Conservation (phyloP, 2,888 invertebrate genomes). For the Scaptodrosophila latifasciaeformis region DNA sequence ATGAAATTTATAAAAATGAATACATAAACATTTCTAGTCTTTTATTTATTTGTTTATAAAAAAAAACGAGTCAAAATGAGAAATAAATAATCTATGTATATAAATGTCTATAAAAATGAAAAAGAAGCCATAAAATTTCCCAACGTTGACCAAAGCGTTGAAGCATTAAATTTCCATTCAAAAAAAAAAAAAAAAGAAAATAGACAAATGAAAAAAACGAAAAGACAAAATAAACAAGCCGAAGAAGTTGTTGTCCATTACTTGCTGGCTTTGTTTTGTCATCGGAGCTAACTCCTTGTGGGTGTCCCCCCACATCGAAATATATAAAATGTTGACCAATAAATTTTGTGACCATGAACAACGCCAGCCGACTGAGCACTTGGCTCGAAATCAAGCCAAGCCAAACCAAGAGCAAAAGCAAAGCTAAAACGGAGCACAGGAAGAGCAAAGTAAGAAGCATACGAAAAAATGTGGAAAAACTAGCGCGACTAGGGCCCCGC, state of each 20-base stretch:
- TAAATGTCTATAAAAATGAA: no score
- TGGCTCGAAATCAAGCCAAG: conserved; percentile 34
- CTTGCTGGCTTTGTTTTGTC: conserved; percentile 1
- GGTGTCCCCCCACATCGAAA: conserved; percentile 34
- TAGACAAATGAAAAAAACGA: conserved; percentile 4
- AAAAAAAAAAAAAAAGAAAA: no score
- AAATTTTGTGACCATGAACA: conserved; percentile 60
- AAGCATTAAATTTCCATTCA: conserved; percentile 57
- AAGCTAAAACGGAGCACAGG: conserved; percentile 18
- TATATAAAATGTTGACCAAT: conserved; percentile 61
- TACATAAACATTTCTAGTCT: no score
- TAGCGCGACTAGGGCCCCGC: conserved; percentile 18
- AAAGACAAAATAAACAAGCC: conserved; percentile 40
- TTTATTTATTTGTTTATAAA: no score
- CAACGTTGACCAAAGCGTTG: no score
- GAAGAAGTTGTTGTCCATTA: conserved; percentile 32
- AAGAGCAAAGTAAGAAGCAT: neutral
- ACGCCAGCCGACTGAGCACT: conserved; percentile 26
- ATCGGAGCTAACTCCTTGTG: conserved; percentile 24
- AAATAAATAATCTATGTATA: no score
- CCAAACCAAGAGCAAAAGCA: conserved; percentile 6
- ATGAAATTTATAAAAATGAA: no score
- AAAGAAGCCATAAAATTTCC: no score
- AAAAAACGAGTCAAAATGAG: no score
- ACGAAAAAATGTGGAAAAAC: conserved; percentile 54